Evolutionary conservation across 2,797 vertebrate species (phyloP).

Genomic region (Sebastes vulpes): DNA sequence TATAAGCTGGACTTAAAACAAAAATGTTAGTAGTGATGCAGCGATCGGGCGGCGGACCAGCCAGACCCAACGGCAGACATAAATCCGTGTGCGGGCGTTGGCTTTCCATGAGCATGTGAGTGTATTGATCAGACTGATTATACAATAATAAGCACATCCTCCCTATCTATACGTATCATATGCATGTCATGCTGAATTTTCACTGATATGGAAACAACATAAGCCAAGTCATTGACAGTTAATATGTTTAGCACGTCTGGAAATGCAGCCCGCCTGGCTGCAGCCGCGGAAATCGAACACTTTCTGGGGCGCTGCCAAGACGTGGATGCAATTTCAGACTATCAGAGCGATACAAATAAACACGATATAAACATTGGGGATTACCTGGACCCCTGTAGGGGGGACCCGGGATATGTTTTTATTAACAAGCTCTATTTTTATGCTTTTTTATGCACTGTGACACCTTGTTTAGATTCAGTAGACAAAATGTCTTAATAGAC

Average conservation of each 20-base stretch:
- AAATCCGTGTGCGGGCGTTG: too few relatives aligned
- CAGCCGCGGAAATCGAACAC: neutral
- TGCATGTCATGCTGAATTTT: neutral
- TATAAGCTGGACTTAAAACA: neutral
- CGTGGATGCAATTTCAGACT: neutral
- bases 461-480: neutral
- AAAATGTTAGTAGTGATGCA: neutral
- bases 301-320: neutral
- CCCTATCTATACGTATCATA: neutral
- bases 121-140: too few relatives aligned
- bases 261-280: neutral
- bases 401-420: too few relatives aligned
- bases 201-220: neutral
- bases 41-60: neutral
- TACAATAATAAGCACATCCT: neutral
- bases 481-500: accelerated
- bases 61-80: too few relatives aligned
- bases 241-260: neutral
- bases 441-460: neutral
- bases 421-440: neutral
- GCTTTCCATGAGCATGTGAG: too few relatives aligned
- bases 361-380: neutral
- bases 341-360: neutral
- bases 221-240: neutral
- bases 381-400: neutral